Evolutionary conservation across 2,113 vertebrate genomes (phyloP), one percentile per base, ranked within the genome.

Genomic region (Rhinichthys klamathensis): DNA sequence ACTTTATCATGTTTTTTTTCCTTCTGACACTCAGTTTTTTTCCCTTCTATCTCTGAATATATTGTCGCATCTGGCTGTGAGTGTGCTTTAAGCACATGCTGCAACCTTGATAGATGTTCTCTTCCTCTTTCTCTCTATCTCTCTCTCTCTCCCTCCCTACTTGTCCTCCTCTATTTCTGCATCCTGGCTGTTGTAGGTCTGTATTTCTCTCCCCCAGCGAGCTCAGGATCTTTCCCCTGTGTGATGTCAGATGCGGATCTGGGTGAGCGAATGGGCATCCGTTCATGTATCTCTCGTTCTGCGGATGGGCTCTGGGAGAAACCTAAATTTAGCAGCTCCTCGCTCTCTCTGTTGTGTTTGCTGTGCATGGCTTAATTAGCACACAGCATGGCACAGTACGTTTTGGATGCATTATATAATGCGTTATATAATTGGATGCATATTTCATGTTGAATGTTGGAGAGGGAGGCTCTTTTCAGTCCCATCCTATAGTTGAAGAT

Each of bases 371-470:
- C 91, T 92, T 93, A 92, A 92, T 93, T 92, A 93, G 90, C 85
- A 80, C 88, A 83, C 67, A 85, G 84, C 58, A 63, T 70, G 51
- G 76, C 70, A 54, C 83, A 81, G 80, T 76, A 32, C 41, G 67
- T 54, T 60, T 86, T 65, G 18, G 30, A 81, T 86, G 74, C 87
- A 82, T 94, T 94, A 92, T 88, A 83, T 94, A 93, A 94, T 88
- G 86, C 58, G 82, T 95, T 94, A 93, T 92, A 91, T 94, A 93
- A 94, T 93, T 87, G 86, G 85, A 90, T 93, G 91, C 92, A 93
- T 93, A 92, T 94, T 93, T 94, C 89, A 94, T 93, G 88, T 84
- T 70, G 84, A 90, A 84, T 81, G 82, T 46, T 83, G 89, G 88
- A 65, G 41, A 60, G 51, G 56, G 80, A 56, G 54, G 61, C 70